Conservation (phyloP, 2,888 invertebrate species). For the Myopa testacea region DNA sequence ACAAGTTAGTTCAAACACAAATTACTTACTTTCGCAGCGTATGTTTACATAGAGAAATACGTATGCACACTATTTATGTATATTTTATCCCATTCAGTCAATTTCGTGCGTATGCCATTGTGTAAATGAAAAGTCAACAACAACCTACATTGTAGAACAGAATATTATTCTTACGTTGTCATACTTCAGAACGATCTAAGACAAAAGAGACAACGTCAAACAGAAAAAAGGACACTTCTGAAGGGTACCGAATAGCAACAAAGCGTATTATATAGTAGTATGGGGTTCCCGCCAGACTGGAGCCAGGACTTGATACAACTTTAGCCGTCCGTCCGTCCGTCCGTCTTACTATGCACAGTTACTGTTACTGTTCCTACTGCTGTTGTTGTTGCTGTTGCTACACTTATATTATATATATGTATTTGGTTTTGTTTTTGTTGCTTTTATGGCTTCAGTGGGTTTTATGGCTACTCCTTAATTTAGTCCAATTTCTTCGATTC, state of each 20-base stretch:
- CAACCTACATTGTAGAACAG: conserved; percentile 10
- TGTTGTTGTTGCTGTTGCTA: not conserved
- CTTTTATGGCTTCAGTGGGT: conserved; percentile 4
- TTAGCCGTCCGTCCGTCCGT: conserved; percentile 11
- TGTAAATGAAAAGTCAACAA: conserved; percentile 33
- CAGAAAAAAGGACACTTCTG: not conserved
- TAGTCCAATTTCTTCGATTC: too few relatives aligned
- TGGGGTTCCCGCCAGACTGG: conserved; percentile 37
- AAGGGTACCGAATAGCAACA: conserved; percentile 17
- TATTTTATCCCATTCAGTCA: not conserved
- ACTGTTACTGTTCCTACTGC: not conserved
- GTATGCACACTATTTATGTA: not conserved
- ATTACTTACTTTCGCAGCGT: too few relatives aligned
- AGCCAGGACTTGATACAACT: conserved; percentile 31
- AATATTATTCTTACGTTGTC: conserved; percentile 30
- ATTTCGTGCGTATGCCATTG: conserved; percentile 27
- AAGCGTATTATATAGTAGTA: conserved; percentile 7
- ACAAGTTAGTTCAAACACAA: too few relatives aligned
- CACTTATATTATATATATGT: not conserved
- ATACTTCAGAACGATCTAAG: conserved; percentile 14
- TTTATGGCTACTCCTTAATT: not conserved
- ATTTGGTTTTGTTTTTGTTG: not conserved
- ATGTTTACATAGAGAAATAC: too few relatives aligned
- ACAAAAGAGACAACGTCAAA: conserved; percentile 25
- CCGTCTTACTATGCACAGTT: not conserved